Conservation (phyloP, 2,888 invertebrate species). For the Physocephala rufipes region DNA sequence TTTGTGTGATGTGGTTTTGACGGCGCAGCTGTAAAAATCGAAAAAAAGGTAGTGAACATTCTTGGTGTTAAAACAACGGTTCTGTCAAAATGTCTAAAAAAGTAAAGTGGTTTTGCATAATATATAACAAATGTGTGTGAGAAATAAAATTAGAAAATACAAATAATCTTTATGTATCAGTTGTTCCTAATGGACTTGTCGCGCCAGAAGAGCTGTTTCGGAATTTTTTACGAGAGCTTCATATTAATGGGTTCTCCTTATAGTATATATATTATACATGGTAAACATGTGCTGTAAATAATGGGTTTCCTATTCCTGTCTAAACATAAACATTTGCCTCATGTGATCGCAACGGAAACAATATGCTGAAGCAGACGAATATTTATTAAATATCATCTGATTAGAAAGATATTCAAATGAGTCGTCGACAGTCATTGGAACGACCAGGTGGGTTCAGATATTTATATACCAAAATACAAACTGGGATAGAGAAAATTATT, state of each 20-base stretch:
- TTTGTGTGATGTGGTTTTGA: conserved; percentile 36
- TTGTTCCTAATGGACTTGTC: conserved; percentile 13
- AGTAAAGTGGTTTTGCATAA: conserved; percentile 5
- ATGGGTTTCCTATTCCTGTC: too few relatives aligned
- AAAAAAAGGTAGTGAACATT: conserved; percentile 26
- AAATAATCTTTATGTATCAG: background rate
- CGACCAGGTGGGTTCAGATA: conserved; percentile 54
- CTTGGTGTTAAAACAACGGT: conserved; percentile 13
- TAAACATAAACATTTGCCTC: background rate
- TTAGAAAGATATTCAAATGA: conserved; percentile 55
- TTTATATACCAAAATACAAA: background rate
- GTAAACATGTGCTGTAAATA: too few relatives aligned
- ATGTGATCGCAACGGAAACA: background rate
- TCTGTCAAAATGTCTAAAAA: conserved; percentile 4
- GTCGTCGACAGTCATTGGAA: conserved; percentile 61
- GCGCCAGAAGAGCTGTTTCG: background rate
- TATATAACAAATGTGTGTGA: conserved; percentile 7
- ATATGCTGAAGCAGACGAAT: background rate
- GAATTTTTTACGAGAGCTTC: background rate
- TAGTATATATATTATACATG: too few relatives aligned
- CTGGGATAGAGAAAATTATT: background rate
- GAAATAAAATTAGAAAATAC: conserved; percentile 7
- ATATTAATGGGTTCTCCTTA: too few relatives aligned
- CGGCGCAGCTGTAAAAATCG: background rate
- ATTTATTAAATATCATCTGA: conserved; percentile 7